phyloP scores from a whole-genome alignment of 2,113 vertebrate genomes.

The Sceloporus tristichus region DNA sequence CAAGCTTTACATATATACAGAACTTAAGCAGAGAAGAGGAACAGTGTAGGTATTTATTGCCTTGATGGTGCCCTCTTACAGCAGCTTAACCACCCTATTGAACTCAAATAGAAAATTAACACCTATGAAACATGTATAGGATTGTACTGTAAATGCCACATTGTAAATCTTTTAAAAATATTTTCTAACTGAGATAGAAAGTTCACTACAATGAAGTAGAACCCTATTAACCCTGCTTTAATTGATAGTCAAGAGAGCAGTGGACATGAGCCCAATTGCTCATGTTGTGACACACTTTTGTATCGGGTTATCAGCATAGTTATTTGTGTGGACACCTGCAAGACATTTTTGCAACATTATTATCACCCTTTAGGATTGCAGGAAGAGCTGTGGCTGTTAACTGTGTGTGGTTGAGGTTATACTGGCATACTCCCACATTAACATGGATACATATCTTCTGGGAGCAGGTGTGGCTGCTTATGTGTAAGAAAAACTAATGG shows the following conservation, averaged over 20 bases:
- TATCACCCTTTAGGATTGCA: background rate
- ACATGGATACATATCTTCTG: background rate
- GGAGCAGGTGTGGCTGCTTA: background rate
- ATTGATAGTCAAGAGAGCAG: background rate
- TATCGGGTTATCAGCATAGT: background rate
- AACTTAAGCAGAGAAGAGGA: no score
- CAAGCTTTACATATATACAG: no score
- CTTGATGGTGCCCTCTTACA: no score
- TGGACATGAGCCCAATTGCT: background rate
- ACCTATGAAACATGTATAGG: no score
- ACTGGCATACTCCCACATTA: background rate
- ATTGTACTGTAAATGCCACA: background rate
- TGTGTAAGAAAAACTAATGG: background rate
- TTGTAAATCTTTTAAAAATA: background rate
- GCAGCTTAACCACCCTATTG: no score
- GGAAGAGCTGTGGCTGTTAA: background rate
- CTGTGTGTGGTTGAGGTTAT: background rate
- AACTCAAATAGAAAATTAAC: no score
- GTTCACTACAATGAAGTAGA: background rate
- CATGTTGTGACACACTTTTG: background rate
- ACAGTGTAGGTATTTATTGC: no score
- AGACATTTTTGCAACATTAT: background rate
- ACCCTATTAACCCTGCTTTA: background rate
- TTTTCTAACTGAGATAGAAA: background rate
- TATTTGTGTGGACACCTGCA: background rate